phyloP scores from a whole-genome alignment of 1,140 invertebrate species.

The Tetraneura akinire region DNA sequence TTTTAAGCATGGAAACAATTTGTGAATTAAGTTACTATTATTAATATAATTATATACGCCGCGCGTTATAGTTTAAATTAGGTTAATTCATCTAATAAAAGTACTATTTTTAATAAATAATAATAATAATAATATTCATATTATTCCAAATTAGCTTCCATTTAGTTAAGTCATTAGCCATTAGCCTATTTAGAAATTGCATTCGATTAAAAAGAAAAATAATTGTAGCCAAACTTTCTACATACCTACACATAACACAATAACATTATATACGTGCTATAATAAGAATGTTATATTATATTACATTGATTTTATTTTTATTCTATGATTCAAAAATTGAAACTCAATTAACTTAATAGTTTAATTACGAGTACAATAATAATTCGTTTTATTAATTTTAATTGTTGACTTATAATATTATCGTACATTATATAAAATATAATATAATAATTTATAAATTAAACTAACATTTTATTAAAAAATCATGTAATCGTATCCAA shows the following conservation, averaged over 20 bases:
- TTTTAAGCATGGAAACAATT: neutral
- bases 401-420: no score
- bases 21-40: neutral
- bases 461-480: no score
- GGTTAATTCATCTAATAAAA: neutral
- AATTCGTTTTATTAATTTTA: no score
- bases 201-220: neutral
- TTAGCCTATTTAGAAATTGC: neutral
- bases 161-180: neutral
- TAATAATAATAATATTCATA: no score
- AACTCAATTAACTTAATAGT: no score
- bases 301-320: no score
- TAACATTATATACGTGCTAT: neutral
- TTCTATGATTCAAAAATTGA: no score
- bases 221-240: neutral
- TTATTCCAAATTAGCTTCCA: neutral
- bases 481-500: no score
- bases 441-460: no score
- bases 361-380: no score
- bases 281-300: constrained; percentile 15
- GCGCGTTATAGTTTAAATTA: neutral
- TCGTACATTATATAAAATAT: no score
- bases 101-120: constrained; percentile 5
- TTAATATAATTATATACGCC: neutral
- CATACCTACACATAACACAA: neutral